These are phyloP conservation scores for Lepidochitona cinerea DNA, from an alignment of 2,888 invertebrate genomes.

Conservation along the genomic window DNA sequence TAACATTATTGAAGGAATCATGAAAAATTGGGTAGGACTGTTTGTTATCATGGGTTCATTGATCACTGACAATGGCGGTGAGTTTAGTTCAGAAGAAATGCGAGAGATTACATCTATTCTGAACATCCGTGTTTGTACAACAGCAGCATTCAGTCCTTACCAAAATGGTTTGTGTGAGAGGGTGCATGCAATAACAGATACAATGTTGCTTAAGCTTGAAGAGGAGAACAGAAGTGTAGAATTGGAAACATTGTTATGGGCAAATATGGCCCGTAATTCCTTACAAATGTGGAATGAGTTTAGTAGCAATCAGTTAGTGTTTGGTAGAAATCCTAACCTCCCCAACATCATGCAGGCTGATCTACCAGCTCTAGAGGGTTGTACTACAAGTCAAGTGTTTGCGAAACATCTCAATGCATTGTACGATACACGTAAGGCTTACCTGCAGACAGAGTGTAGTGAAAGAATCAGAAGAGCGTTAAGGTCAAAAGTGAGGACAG, in stretches of 20 bases:
- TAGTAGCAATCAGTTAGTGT: slow-evolving; percentile 19
- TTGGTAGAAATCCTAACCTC: slow-evolving; percentile 17
- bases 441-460: slow-evolving; percentile 14
- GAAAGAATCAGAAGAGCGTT: slow-evolving; percentile 22
- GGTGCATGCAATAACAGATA: slow-evolving; percentile 12
- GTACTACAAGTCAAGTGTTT: slow-evolving; percentile 17
- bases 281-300: slow-evolving; percentile 11
- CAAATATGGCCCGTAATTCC: slow-evolving; percentile 3
- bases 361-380: slow-evolving; percentile 15
- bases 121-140: slow-evolving; percentile 11
- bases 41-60: not conserved
- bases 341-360: slow-evolving; percentile 13
- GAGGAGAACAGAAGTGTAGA: not conserved
- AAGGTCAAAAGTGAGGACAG: slow-evolving; percentile 11
- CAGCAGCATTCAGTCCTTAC: slow-evolving; percentile 17
- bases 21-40: slow-evolving; percentile 11
- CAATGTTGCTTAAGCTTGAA: slow-evolving; percentile 7
- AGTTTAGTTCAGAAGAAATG: slow-evolving; percentile 4
- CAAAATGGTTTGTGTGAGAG: slow-evolving; percentile 26
- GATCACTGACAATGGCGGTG: slow-evolving; percentile 15
- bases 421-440: slow-evolving; percentile 22
- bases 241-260: slow-evolving; percentile 4
- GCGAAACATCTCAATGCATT: slow-evolving; percentile 29
- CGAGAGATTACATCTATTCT: slow-evolving; percentile 10
- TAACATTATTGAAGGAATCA: slow-evolving; percentile 4